Evolutionary conservation across 2,113 vertebrate species (phyloP).

Genomic region (Phylloscopus trochiloides): DNA sequence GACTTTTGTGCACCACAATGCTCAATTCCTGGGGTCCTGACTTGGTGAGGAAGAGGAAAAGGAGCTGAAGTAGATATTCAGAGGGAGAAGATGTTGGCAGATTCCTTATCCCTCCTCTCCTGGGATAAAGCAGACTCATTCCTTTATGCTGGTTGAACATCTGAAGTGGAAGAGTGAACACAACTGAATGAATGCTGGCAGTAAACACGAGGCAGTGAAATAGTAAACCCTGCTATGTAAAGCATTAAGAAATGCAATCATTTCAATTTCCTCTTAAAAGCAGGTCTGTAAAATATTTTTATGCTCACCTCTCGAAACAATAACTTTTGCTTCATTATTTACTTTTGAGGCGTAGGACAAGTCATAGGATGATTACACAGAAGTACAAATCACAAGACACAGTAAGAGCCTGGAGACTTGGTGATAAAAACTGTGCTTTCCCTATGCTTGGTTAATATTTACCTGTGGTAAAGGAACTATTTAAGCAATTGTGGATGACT

Average conservation of each 20-base stretch:
- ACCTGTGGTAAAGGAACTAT: conserved; percentile 15
- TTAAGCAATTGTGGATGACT: background rate
- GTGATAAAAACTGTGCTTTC: conserved; percentile 56
- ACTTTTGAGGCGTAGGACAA: conserved; percentile 31
- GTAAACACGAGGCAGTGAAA: background rate
- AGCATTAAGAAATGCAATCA: background rate
- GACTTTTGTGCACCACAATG: background rate
- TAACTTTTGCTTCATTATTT: conserved; percentile 13
- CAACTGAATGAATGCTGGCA: background rate
- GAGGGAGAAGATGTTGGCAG: background rate
- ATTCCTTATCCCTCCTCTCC: background rate
- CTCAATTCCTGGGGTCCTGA: background rate
- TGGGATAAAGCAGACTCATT: background rate
- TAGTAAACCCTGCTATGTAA: background rate
- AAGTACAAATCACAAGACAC: background rate
- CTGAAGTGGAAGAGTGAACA: background rate
- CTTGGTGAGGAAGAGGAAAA: background rate
- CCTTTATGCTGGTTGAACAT: background rate
- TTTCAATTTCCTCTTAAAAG: background rate
- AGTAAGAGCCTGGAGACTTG: background rate
- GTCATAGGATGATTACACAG: background rate
- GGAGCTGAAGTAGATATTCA: background rate
- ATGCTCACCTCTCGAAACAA: background rate
- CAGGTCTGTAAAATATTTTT: background rate
- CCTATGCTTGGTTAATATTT: conserved; percentile 71